Base-by-base conservation (phyloP, 2,113 vertebrate species). In the Grammomys dolichurus region DNA sequence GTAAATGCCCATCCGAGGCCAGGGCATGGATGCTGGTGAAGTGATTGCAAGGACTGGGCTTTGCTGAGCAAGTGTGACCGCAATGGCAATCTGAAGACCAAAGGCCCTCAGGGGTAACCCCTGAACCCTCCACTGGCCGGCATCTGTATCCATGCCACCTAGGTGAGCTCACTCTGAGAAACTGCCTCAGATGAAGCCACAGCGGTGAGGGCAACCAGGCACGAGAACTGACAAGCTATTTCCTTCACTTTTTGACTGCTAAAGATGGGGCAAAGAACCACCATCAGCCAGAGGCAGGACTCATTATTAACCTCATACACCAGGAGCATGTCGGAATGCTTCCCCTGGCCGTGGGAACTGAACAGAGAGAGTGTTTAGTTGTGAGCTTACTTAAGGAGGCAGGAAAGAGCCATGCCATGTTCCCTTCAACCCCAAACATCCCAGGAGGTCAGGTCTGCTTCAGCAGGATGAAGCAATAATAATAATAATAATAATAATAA, bases 361-460 rank as follows among this genome's bases (percentile, higher is more conserved):
- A 81, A 86, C 0, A 0, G 87, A 51, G 89, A 22, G 81, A 16
- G 75, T 28, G n/a, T 1, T 76, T 12, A 31, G 4, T 51, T 2
- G 9, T 0, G 1, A 65, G 5, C 80, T 67, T 36, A 40, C 4
- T 0, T 51, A 14, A 70, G 65, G 80, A 7, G 17, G 67, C 28
- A 43, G 36, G 0, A 0, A 43, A 81, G 10, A 11, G 28, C 5
- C 48, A 14, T 6, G 2, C 2, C 0, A 0, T 3, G 22, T 14
- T 60, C 75, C 65, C 22, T 72, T 77, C 63, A 8, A 28, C 5
- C 31, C 28, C 33, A 56, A 73, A 54, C 20, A 22, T 58, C 48
- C 19, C 1, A 28, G 56, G 16, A 40, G n/a, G 5, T 26, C 4
- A 10, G 7, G 51, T 2, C 60, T 80, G 40, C 72, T 60, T 94